A percentile compares a stretch with the other conserved stretches of the same genome.
Evolutionary conservation across 2,113 vertebrate genomes (phyloP).

Genomic region (Nothocercus nigrocapillus): DNA sequence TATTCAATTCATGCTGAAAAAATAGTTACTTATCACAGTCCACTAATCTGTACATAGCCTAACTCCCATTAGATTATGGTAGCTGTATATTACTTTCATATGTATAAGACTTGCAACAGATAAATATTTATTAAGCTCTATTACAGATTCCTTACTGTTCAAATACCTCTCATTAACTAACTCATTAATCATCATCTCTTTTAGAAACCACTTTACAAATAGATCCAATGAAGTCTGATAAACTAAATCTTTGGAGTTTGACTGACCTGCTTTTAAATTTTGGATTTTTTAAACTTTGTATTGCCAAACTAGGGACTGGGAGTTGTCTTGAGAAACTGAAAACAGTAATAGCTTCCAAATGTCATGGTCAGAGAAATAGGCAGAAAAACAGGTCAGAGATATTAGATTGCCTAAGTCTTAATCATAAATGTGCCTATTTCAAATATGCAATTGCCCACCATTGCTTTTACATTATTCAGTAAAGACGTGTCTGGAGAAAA

Average conservation of each 20-base stretch:
- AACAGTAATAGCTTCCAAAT: background rate
- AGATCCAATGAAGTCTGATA: background rate
- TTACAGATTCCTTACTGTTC: background rate
- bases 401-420: background rate
- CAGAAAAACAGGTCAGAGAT: background rate
- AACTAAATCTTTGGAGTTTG: background rate
- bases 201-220: background rate
- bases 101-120: background rate
- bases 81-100: rapidly evolving
- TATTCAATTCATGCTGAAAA: background rate
- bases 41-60: background rate
- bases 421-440: background rate
- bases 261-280: background rate
- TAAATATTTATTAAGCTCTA: background rate
- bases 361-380: background rate
- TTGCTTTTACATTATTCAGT: background rate
- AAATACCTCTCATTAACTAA: background rate
- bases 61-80: background rate
- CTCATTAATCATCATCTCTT: background rate
- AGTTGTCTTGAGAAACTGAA: background rate
- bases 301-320: background rate
- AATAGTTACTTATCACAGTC: background rate
- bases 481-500: background rate
- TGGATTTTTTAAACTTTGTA: background rate
- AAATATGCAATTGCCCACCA: rapidly evolving